A percentile compares a stretch with the other conserved stretches of the same genome.
These are phyloP conservation scores for Meloe dianella DNA, from an alignment of 2,888 invertebrate species.

Conservation along the genomic window DNA sequence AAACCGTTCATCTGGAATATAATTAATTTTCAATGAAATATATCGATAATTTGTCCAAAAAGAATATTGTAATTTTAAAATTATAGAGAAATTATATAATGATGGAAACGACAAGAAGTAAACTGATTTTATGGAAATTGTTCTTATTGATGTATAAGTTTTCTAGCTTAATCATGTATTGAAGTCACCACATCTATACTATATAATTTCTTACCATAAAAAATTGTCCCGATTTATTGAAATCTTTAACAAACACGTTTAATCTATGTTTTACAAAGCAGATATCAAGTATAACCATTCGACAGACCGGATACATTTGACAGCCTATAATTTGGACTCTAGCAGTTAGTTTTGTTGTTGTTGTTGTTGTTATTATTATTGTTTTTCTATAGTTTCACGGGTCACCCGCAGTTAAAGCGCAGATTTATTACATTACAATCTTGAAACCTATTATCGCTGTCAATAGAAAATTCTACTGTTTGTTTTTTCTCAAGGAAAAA, in stretches of 20 bases:
- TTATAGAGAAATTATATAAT: background rate
- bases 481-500: background rate
- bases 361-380: slow-evolving; percentile 14
- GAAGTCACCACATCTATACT: slow-evolving; percentile 20
- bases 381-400: slow-evolving; percentile 25
- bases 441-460: slow-evolving; percentile 26
- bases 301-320: slow-evolving; percentile 34
- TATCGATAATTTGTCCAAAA: background rate
- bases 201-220: slow-evolving; percentile 26
- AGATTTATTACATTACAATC: slow-evolving; percentile 28
- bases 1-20: background rate
- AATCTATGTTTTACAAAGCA: slow-evolving; percentile 30
- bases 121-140: slow-evolving; percentile 15
- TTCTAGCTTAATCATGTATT: slow-evolving; percentile 25
- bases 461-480: slow-evolving; percentile 19
- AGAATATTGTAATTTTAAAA: background rate
- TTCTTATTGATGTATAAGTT: slow-evolving; percentile 9
- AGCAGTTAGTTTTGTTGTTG: slow-evolving; percentile 25
- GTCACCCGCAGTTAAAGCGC: slow-evolving; percentile 31
- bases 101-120: background rate
- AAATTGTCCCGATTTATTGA: slow-evolving; percentile 32
- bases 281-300: slow-evolving; percentile 28
- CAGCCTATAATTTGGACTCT: slow-evolving; percentile 37
- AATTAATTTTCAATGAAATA: background rate
- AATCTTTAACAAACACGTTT: slow-evolving; percentile 30